phyloP scores from a whole-genome alignment of 2,888 invertebrate species.

The Sipunculus nudus region DNA sequence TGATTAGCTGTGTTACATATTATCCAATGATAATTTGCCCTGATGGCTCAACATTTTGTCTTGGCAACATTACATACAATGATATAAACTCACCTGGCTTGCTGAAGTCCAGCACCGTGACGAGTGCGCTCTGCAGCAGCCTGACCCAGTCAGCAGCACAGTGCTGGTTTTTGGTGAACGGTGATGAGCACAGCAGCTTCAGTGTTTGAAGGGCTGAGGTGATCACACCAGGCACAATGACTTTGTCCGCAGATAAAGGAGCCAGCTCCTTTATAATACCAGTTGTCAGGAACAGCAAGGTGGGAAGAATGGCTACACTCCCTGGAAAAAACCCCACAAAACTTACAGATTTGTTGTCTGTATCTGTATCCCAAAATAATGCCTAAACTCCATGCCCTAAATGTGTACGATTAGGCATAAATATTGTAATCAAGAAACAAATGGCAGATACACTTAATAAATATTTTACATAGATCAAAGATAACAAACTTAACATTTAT shows the following conservation, averaged over 20 bases:
- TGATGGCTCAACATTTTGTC: no score
- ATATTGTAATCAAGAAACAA: no score
- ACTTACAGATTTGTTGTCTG: no score
- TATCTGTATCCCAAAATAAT: no score
- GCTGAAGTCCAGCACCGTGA: conserved; percentile 88
- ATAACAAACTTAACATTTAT: no score
- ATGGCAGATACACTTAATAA: no score
- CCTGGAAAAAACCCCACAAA: conserved; percentile 73
- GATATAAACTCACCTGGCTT: conserved; percentile 44
- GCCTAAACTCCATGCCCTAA: no score
- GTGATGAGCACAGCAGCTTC: conserved; percentile 71
- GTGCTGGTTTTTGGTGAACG: conserved; percentile 74
- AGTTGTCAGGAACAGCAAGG: conserved; percentile 88
- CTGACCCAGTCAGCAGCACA: conserved; percentile 77
- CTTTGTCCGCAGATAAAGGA: conserved; percentile 69
- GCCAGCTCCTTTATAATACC: conserved; percentile 88
- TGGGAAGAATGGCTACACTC: conserved; percentile 87
- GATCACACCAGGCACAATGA: conserved; percentile 73
- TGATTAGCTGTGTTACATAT: no score
- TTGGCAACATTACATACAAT: no score
- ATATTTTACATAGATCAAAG: no score
- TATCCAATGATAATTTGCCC: no score
- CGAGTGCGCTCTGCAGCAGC: conserved; percentile 86
- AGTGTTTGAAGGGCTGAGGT: conserved; percentile 81
- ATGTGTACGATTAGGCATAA: no score